phyloP scores from a whole-genome alignment of 1,140 invertebrate species.

The Apis dorsata region DNA sequence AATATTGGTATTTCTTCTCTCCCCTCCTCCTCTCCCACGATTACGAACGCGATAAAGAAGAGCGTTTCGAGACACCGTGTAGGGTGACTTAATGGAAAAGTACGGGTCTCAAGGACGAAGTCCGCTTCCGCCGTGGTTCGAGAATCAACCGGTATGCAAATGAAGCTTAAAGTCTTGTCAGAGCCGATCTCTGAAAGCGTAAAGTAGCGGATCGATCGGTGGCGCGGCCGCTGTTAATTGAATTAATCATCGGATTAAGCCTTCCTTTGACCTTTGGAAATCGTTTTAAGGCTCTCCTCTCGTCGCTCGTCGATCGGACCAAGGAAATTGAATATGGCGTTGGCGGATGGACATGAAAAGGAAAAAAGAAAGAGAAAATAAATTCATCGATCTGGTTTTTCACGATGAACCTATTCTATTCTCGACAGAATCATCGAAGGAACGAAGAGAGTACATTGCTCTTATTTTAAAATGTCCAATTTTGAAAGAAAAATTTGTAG shows the following conservation, averaged over 20 bases:
- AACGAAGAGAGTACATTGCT: no score
- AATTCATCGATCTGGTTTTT: neutral
- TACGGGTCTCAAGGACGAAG: slow-evolving; percentile 13
- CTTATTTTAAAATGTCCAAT: no score
- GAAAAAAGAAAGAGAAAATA: neutral
- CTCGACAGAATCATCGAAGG: neutral
- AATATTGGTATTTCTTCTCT: no score
- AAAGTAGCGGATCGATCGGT: slow-evolving; percentile 52
- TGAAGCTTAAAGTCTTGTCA: slow-evolving; percentile 9
- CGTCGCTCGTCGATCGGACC: neutral
- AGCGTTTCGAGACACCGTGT: slow-evolving; percentile 22
- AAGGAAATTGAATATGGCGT: neutral
- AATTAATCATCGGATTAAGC: slow-evolving; percentile 58
- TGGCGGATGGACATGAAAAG: neutral
- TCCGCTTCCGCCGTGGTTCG: slow-evolving; percentile 13
- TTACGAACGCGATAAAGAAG: no score
- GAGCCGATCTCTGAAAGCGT: slow-evolving; percentile 11
- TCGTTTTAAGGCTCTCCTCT: neutral
- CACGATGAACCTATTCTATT: neutral
- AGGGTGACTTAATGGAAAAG: slow-evolving; percentile 12
- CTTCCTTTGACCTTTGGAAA: neutral
- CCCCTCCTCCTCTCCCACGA: no score
- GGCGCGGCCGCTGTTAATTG: slow-evolving; percentile 56
- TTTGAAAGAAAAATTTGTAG: no score
- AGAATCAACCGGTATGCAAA: slow-evolving; percentile 51